Base-by-base conservation (phyloP, 1,140 invertebrate genomes). In the Pseudomyrmex dendroicus region DNA sequence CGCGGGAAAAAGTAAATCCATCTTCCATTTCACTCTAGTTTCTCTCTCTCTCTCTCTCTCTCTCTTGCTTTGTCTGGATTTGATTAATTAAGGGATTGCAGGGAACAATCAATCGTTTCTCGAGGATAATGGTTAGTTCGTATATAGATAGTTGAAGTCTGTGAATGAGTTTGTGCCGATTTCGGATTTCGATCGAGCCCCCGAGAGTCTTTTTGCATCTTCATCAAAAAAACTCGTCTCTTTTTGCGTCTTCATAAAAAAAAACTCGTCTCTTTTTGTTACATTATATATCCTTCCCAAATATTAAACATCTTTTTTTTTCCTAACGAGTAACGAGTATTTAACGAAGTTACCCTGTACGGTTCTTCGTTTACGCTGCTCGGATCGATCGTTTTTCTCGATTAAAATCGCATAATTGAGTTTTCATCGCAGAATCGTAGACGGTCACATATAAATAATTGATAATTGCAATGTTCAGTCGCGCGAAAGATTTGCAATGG, bases 1-100 rank as follows among this genome's bases (percentile, higher is more conserved):
- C 35, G 2, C 17, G 7, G 56, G 35, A 20, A 59, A 68, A 70
- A 59, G 80, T 80, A 84, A 74, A 87, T 77, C 72, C 72, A 50
- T 77, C 9, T 44, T 17, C 20, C 74, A 25, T 88, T 86, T 88
- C 70, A 77, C 35, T 5, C 44, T n/a, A 8, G 13, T 1, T 72
- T n/a, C 56, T 12, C 12, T 0, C 35, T 35, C 5, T 66, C 48
- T n/a, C n/a, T n/a, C 56, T 12, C 12, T 0, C 35, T 15, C 52
- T 20, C 59, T 68, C 44, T 59, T 63, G 72, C 59, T 22, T 59
- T 25, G 20, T 57, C 61, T 17, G 22, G 48, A 64, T 74, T 82
- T 88, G 86, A 88, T 88, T 88, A 88, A 88, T 88, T 82, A 87
- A 84, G 46, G 73, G 15, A 35, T 20, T 52, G 50, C 54, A 2